A percentile compares a stretch with the other conserved stretches of the same genome.
Conservation (phyloP, 2,888 invertebrate genomes). For the Terebella lapidaria region DNA sequence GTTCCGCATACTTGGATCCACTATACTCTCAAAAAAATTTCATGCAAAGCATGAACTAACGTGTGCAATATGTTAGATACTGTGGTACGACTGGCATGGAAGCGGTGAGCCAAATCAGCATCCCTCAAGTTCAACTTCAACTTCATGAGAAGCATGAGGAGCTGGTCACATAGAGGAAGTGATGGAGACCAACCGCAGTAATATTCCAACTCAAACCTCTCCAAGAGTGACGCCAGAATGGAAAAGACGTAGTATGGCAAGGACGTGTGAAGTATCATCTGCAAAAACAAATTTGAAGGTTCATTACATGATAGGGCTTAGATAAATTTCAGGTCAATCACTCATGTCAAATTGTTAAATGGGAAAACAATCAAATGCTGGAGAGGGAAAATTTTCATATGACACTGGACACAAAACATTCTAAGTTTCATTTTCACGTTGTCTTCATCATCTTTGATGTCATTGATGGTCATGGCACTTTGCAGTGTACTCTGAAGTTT, state of each 20-base stretch:
- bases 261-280: background rate
- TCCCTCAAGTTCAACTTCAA: background rate
- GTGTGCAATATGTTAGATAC: constrained; percentile 2
- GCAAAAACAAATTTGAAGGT: background rate
- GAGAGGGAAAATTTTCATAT: too few species aligned
- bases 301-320: too few species aligned
- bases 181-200: too few species aligned
- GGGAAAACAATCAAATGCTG: too few species aligned
- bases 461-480: too few species aligned
- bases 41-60: background rate
- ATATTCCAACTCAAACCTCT: too few species aligned
- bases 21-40: background rate
- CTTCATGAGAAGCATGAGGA: constrained; percentile 6
- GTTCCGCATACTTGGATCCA: background rate
- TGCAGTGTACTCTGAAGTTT: too few species aligned
- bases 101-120: constrained; percentile 5
- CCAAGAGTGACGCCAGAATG: background rate
- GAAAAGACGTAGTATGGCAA: background rate
- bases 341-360: too few species aligned
- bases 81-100: constrained; percentile 2
- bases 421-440: too few species aligned
- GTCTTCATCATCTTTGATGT: too few species aligned
- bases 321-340: too few species aligned
- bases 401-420: too few species aligned
- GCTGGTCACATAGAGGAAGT: background rate